A percentile compares a stretch with the other conserved stretches of the same genome.
These are phyloP conservation scores for Protonemura montana DNA, from an alignment of 2,888 invertebrate genomes.

Conservation along the genomic window DNA sequence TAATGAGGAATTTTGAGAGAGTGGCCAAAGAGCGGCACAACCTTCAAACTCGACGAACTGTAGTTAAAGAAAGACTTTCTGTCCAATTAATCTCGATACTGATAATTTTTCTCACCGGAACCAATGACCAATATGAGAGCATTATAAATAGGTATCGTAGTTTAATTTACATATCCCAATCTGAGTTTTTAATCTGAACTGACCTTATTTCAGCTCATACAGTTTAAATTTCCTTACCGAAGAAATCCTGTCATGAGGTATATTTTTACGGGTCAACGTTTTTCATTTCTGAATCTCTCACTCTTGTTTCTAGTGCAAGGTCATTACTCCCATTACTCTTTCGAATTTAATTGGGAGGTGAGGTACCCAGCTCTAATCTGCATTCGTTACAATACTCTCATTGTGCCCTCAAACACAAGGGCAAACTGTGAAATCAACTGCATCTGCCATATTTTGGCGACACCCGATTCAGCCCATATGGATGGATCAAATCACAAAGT, in stretches of 20 bases:
- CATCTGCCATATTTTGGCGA: too few relatives aligned
- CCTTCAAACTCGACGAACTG: too few relatives aligned
- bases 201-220: background rate
- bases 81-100: too few relatives aligned
- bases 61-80: too few relatives aligned
- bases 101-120: too few relatives aligned
- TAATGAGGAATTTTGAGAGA: too few relatives aligned
- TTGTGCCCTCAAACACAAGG: background rate
- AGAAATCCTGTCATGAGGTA: background rate
- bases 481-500: too few relatives aligned
- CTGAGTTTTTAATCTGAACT: background rate
- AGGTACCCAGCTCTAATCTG: background rate
- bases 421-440: background rate
- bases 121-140: background rate
- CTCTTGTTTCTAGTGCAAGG: background rate
- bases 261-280: background rate
- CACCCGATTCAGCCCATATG: too few relatives aligned
- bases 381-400: background rate
- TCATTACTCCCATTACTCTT: background rate
- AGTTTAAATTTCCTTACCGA: background rate
- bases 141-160: background rate
- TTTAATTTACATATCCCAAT: background rate
- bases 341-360: background rate
- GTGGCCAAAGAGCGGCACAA: too few relatives aligned
- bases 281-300: background rate